phyloP scores from a whole-genome alignment of 2,888 invertebrate genomes.

The Hypselothyrea guttata region DNA sequence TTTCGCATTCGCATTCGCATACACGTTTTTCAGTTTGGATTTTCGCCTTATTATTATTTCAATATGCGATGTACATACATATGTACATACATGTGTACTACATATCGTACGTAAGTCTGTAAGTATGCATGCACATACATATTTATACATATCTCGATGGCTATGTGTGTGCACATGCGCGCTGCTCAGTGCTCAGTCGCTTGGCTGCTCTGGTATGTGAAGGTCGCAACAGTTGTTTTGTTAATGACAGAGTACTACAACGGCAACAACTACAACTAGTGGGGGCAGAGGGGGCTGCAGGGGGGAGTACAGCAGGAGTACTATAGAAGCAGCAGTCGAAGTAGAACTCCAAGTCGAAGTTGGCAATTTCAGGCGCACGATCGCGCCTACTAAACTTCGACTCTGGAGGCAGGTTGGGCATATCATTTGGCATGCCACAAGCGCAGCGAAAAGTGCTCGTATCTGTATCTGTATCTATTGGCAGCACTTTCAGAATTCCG shows the following conservation, averaged over 20 bases:
- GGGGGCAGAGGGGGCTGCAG: not conserved
- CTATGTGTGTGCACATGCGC: conserved; percentile 54
- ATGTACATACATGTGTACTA: conserved; percentile 9
- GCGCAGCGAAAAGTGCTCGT: conserved; percentile 12
- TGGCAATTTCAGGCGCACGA: conserved; percentile 23
- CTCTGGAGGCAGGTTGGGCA: not conserved
- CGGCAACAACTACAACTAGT: conserved; percentile 37
- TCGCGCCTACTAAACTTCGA: conserved; percentile 26
- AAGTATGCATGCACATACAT: conserved; percentile 9
- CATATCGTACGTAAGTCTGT: conserved; percentile 16
- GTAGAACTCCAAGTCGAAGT: no score
- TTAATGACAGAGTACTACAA: conserved; percentile 80
- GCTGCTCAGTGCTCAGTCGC: conserved; percentile 67
- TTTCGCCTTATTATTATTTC: conserved; percentile 77
- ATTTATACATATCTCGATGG: conserved; percentile 23
- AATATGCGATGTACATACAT: conserved; percentile 50
- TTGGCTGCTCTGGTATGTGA: conserved; percentile 81
- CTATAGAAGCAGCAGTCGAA: conserved; percentile 4
- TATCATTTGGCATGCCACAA: conserved; percentile 19
- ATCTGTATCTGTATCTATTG: conserved; percentile 32
- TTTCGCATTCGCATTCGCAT: conserved; percentile 71
- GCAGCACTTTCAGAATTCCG: conserved; percentile 44
- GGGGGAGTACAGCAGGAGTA: not conserved
- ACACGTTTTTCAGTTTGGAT: conserved; percentile 71
- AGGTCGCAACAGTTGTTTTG: conserved; percentile 82